Base-by-base conservation (phyloP, 2,113 vertebrate genomes). In the Circaetus gallicus region DNA sequence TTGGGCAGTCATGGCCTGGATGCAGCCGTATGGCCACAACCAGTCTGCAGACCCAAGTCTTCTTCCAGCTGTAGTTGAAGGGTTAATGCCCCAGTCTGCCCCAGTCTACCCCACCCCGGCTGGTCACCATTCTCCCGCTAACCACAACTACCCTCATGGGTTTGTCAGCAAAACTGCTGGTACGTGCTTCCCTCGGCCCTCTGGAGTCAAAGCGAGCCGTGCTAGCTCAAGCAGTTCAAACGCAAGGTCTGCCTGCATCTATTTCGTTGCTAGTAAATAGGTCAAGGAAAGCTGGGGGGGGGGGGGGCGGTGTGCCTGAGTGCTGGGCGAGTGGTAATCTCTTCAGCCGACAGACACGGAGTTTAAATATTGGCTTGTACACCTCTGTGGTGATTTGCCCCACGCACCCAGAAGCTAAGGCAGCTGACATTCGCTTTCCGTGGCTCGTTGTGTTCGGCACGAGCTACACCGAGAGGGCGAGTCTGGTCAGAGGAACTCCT, bases 191-290 rank as follows among this genome's bases (percentile, higher is more conserved):
- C 43, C 59, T 38, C 2, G 0, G 25, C 26, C 13, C 43, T 47
- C 52, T 31, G 36, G 20, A 79, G 70, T 32, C 2, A 0, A 82
- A 67, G 43, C 1, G 5, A 94, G 74, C 50, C 0, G 0, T 1
- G 5, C n/a, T 34, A 79, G 56, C 79, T 85, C 65, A 58, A 38
- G 79, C 65, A 88, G 61, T 16, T 62, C 79, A 79, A 84, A 50
- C 3, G 9, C 52, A 59, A 84, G 87, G n/a, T 87, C 69, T 90
- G 73, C 49, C 56, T n/a, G 66, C 20, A 58, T 79, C 70, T 71
- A 59, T 52, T 61, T 87, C 88, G 71, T 16, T 43, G 40, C 66
- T 15, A 43, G 43, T 63, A 94, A 94, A 88, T 31, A 92, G 90
- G 94, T 85, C 90, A 93, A 95, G 90, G 66, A 90, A 91, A 82